Evolutionary conservation across 1,140 invertebrate species (phyloP).

Genomic region (Steinernema khuongi): DNA sequence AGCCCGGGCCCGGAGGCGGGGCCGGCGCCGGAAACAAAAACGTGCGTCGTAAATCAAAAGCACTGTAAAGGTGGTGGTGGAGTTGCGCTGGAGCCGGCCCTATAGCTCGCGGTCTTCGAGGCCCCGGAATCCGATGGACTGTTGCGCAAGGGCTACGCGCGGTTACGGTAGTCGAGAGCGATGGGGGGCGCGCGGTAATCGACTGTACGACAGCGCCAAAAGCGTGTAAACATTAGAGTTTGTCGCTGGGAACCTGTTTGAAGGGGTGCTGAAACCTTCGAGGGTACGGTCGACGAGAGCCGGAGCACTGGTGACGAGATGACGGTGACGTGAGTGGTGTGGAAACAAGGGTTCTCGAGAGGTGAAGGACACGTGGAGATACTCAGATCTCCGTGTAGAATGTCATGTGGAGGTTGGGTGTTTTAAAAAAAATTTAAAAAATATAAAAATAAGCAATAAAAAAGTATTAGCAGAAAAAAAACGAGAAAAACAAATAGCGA

Average conservation of each 20-base stretch:
- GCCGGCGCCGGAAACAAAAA: neutral
- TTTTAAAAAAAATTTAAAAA: too few relatives aligned
- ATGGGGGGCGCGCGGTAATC: neutral
- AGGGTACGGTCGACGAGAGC: neutral
- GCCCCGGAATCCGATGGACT: too few relatives aligned
- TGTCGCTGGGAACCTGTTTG: conserved; percentile 1
- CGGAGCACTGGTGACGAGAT: too few relatives aligned
- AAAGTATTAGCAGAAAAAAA: too few relatives aligned
- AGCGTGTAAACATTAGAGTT: conserved; percentile 11
- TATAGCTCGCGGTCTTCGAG: neutral
- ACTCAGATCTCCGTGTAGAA: too few relatives aligned
- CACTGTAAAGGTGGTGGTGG: neutral
- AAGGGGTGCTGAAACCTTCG: neutral
- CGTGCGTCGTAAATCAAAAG: neutral
- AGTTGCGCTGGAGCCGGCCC: neutral
- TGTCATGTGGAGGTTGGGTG: too few relatives aligned
- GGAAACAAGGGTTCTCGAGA: too few relatives aligned
- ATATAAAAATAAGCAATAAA: too few relatives aligned
- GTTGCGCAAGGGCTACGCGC: neutral
- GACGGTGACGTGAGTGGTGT: too few relatives aligned
- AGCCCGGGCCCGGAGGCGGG: neutral
- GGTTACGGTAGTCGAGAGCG: conserved; percentile 12
- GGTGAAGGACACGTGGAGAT: too few relatives aligned
- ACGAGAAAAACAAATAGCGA: too few relatives aligned
- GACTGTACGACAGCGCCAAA: conserved; percentile 12